Evolutionary conservation across 1,140 invertebrate genomes (phyloP).

Genomic region (Lerema accius): DNA sequence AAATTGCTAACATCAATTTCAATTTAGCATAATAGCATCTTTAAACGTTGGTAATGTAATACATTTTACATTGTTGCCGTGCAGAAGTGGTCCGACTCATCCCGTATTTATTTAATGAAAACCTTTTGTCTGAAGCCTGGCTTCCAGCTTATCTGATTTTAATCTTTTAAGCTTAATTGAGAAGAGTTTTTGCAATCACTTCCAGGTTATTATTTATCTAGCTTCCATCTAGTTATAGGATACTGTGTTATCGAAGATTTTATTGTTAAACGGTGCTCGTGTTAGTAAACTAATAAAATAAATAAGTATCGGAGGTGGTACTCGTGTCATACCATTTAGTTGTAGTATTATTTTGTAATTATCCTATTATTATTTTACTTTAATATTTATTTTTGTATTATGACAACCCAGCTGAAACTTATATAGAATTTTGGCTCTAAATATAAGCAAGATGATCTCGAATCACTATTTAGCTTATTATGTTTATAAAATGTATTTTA

Average conservation of each 20-base stretch:
- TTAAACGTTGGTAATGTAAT: background rate
- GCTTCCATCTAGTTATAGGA: background rate
- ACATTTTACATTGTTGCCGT: slow-evolving; percentile 3
- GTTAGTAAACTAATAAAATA: too few species aligned
- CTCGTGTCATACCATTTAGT: too few species aligned
- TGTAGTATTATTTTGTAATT: too few species aligned
- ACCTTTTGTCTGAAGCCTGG: slow-evolving; percentile 18
- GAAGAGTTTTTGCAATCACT: slow-evolving; percentile 25
- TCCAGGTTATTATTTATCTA: slow-evolving; percentile 12
- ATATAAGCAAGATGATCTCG: too few species aligned
- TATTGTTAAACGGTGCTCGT: too few species aligned
- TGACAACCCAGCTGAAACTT: too few species aligned
- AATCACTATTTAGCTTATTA: too few species aligned
- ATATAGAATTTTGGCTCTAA: too few species aligned
- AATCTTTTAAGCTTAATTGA: slow-evolving; percentile 30
- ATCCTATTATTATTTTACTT: too few species aligned
- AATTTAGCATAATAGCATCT: background rate
- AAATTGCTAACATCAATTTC: background rate
- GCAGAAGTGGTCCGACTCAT: slow-evolving; percentile 2
- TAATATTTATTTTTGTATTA: too few species aligned
- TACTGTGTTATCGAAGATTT: background rate
- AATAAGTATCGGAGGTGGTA: too few species aligned
- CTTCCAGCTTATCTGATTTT: slow-evolving; percentile 24
- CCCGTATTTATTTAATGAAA: slow-evolving; percentile 28
- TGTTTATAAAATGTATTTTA: too few species aligned